These are phyloP conservation scores for Trissonchulus sp. DNA, from an alignment of 2,888 invertebrate species.

Conservation along the genomic window DNA sequence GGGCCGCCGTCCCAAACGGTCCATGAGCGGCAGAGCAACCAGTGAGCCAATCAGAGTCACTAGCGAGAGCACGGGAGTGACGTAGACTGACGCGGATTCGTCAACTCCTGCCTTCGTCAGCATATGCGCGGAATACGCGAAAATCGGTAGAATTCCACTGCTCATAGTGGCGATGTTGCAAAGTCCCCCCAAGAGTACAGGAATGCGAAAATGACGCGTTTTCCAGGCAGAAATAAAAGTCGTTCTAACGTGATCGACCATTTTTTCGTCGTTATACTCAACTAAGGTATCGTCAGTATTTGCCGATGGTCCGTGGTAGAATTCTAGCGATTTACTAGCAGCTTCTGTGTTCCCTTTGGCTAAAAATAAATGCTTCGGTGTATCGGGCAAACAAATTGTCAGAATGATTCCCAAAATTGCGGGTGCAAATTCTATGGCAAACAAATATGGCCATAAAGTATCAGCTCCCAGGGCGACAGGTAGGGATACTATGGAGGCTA, in stretches of 20 bases:
- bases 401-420: neutral
- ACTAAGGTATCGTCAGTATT: no score
- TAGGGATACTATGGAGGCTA: neutral
- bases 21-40: neutral
- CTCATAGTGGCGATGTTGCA: neutral
- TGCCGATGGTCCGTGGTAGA: constrained; percentile 13
- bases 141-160: neutral
- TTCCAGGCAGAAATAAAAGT: no score
- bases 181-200: no score
- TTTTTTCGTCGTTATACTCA: no score
- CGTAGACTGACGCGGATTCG: neutral
- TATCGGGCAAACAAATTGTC: neutral
- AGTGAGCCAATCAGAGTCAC: neutral
- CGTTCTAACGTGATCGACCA: no score
- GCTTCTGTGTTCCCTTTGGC: neutral
- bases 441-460: neutral
- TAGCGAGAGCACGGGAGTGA: no score
- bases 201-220: no score
- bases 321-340: neutral
- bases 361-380: constrained; percentile 18
- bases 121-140: neutral
- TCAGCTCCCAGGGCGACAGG: neutral
- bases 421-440: neutral
- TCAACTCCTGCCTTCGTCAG: neutral
- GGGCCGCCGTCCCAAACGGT: neutral